Base-by-base conservation (phyloP, 2,888 invertebrate species). In the Drosophila tripunctata region DNA sequence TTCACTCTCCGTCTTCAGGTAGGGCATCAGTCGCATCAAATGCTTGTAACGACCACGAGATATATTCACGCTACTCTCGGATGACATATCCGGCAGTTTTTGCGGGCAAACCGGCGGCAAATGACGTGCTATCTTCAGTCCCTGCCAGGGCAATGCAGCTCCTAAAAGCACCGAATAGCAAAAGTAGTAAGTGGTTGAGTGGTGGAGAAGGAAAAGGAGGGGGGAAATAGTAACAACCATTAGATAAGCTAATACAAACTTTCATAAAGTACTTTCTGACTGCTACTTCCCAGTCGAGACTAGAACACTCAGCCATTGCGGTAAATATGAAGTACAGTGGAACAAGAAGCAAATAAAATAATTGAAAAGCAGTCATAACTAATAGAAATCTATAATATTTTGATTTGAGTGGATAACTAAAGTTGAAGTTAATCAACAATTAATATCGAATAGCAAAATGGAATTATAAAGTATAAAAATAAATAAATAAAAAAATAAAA, bases 71-170 rank as follows among this genome's bases (percentile, higher is more conserved):
- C 92, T 92, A 84, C 92, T 78, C 30, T 84, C 82, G 19, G 93
- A 93, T 76, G 93, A 94, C 79, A 94, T 92, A 58, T 93, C 92
- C 4, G 97, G 96, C 69, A 96, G 92, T 48, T 94, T 93, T 92
- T 98, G 98, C 0, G 97, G 97, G 90, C 98, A 98, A 2, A 97
- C 97, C 0, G 97, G 95, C 4, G 94, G 95, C 76, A 96, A 94
- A 58, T 92, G 93, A 12, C 94, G 94, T 4, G 95, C 95, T 90
- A 93, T 93, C 88, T 93, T 94, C 1, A 94, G 92, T 0, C 94
- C 94, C 4, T 94, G 92, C 97, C 97, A 97, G 0, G 95, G 95
- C 50, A 95, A 94, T 0, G 97, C 96, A 54, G 95, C 95, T 38
- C 95, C 94, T 92, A 93, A 4, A 55, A 58, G n/a, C n/a, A 44